These are phyloP conservation scores for Amyelois transitella DNA, from an alignment of 1,140 invertebrate genomes.

Conservation along the genomic window DNA sequence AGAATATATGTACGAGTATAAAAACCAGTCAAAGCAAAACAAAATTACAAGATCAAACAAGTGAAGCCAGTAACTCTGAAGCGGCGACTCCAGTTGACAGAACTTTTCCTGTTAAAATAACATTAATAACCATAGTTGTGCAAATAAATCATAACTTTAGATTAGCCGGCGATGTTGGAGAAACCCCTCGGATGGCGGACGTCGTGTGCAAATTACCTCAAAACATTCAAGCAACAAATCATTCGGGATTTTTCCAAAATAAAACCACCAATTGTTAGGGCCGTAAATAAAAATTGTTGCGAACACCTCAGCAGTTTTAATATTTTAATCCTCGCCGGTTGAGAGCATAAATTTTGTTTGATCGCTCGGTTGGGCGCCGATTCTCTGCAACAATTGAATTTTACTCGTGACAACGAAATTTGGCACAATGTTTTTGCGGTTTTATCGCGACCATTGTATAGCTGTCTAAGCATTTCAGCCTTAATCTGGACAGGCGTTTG, in stretches of 20 bases:
- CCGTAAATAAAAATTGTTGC: slow-evolving; percentile 55
- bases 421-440: not conserved
- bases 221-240: slow-evolving; percentile 39
- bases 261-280: slow-evolving; percentile 41
- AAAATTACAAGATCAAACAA: not conserved
- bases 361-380: slow-evolving; percentile 31
- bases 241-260: slow-evolving; percentile 32
- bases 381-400: slow-evolving; percentile 19
- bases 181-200: not conserved
- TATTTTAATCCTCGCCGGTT: slow-evolving; percentile 49
- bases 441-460: no score
- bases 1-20: not conserved
- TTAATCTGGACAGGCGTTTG: no score
- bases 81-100: not conserved
- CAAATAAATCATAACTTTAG: slow-evolving; percentile 12
- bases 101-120: slow-evolving; percentile 12
- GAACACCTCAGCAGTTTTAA: slow-evolving; percentile 63
- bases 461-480: no score
- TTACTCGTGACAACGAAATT: slow-evolving; percentile 4
- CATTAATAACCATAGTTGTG: slow-evolving; percentile 9
- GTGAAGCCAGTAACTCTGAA: not conserved
- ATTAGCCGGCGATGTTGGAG: slow-evolving; percentile 1
- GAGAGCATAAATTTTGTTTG: slow-evolving; percentile 55
- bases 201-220: slow-evolving; percentile 25
- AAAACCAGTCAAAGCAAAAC: not conserved